A percentile compares a stretch with the other conserved stretches of the same genome.
These are phyloP conservation scores for Pluvialis apricaria DNA, from an alignment of 2,113 vertebrate species.

Conservation along the genomic window DNA sequence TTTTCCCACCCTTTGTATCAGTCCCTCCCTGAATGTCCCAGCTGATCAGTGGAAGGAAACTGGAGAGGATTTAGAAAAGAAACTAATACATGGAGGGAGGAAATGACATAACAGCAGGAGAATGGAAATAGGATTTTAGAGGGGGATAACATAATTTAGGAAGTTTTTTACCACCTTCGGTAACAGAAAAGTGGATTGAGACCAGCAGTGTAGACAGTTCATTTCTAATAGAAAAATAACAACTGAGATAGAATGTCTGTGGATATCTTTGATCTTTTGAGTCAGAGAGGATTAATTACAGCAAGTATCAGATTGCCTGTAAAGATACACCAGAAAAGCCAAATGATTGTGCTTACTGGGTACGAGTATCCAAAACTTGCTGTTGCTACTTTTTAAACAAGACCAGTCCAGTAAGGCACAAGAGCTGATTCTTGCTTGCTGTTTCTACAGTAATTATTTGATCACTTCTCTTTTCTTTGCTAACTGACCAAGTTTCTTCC, in stretches of 20 bases:
- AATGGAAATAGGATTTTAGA: neutral
- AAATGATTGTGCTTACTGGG: neutral
- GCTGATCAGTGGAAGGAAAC: neutral
- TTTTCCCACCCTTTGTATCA: neutral
- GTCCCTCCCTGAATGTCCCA: neutral
- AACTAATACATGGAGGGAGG: neutral
- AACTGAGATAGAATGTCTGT: neutral
- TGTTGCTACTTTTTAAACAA: neutral
- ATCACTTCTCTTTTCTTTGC: neutral
- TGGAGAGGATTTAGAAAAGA: neutral
- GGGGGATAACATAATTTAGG: neutral
- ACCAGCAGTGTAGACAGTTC: neutral
- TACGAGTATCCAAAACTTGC: neutral
- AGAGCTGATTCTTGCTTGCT: neutral
- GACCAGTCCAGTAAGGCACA: neutral
- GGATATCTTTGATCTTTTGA: neutral
- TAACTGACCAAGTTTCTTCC: neutral
- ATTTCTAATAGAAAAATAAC: neutral
- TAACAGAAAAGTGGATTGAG: neutral
- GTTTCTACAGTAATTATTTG: neutral
- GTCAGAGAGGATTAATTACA: slow-evolving; percentile 19
- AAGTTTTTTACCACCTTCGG: neutral
- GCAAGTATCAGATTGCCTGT: neutral
- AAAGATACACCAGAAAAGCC: neutral
- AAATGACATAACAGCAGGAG: neutral